These are phyloP conservation scores for Bombus pascuorum DNA, from an alignment of 1,140 invertebrate species.

Conservation along the genomic window DNA sequence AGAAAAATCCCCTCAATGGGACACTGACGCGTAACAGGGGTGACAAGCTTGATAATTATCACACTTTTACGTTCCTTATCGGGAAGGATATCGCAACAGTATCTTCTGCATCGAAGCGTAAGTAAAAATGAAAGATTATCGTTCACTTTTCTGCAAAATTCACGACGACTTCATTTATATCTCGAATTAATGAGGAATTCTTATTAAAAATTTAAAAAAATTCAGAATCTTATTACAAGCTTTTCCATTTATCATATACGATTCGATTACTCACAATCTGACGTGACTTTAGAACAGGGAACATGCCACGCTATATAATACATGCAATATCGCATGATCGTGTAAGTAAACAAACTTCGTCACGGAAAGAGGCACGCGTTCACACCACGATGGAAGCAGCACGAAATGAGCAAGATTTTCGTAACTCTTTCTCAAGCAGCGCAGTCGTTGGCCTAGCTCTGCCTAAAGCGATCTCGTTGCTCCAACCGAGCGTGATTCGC, in stretches of 20 bases:
- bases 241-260: neutral
- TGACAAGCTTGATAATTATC: slow-evolving; percentile 15
- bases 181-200: too few relatives aligned
- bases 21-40: neutral
- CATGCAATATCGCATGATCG: neutral
- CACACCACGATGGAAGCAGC: neutral
- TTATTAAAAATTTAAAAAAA: neutral
- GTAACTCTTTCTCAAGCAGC: neutral
- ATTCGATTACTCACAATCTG: neutral
- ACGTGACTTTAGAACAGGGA: neutral
- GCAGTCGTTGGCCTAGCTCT: neutral
- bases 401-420: neutral
- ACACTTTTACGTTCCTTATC: too few relatives aligned
- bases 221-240: too few relatives aligned
- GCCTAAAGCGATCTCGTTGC: slow-evolving; percentile 34
- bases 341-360: neutral
- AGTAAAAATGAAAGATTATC: neutral
- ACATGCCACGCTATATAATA: neutral
- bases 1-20: slow-evolving; percentile 49
- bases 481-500: slow-evolving; percentile 29
- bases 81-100: neutral
- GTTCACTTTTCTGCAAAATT: too few relatives aligned
- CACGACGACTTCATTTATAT: too few relatives aligned
- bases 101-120: neutral
- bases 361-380: neutral